Conservation (phyloP, 2,888 invertebrate species). For the Apamea monoglypha region DNA sequence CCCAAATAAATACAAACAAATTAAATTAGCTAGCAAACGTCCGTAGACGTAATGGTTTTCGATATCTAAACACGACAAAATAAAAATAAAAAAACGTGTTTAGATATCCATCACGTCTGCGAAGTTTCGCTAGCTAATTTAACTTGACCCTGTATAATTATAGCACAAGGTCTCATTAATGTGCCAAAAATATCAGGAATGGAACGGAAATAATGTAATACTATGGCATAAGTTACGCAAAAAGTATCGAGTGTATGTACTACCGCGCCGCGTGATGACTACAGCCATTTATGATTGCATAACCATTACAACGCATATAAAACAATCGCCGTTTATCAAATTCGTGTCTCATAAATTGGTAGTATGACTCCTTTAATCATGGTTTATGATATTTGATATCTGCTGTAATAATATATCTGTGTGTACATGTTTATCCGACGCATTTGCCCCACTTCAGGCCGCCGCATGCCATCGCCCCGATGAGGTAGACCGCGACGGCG, state of each 20-base stretch:
- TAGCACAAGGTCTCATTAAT: no score
- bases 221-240: neutral
- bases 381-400: constrained; percentile 48
- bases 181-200: neutral
- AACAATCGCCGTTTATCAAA: constrained; percentile 19
- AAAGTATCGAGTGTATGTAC: neutral
- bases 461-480: constrained; percentile 96
- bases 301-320: constrained; percentile 1
- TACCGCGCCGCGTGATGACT: neutral
- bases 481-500: constrained; percentile 94
- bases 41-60: no score
- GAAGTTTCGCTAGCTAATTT: no score
- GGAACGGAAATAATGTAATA: neutral
- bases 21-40: no score
- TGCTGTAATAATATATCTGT: constrained; percentile 44
- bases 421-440: constrained; percentile 80
- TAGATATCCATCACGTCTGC: no score
- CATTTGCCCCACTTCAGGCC: constrained; percentile 95
- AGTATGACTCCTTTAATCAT: constrained; percentile 28
- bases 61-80: no score
- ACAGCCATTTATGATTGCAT: constrained; percentile 2
- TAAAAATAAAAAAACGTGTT: no score
- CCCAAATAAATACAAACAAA: no score
- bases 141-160: neutral
- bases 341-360: constrained; percentile 33